Percentiles rank a stretch among this genome's conserved stretches.
phyloP scores from a whole-genome alignment of 1,140 invertebrate genomes.

The Drosophila hydei region DNA sequence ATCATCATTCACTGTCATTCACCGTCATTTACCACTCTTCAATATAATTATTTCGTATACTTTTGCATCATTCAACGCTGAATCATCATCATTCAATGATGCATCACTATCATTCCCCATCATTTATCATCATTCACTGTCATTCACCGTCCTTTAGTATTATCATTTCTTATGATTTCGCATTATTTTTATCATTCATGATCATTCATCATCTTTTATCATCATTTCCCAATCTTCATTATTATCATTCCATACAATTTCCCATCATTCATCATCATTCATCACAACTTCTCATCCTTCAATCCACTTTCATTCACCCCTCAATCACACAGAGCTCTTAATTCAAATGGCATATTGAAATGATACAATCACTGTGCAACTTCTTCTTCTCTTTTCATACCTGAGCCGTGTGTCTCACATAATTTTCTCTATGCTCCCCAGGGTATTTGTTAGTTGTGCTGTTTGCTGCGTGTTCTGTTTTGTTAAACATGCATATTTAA shows the following conservation, averaged over 20 bases:
- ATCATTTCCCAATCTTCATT: neutral
- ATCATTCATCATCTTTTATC: neutral
- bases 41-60: no score
- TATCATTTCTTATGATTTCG: neutral
- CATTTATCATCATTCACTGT: neutral
- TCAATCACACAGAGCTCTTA: no score
- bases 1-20: neutral
- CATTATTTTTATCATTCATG: neutral
- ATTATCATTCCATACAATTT: no score
- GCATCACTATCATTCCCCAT: neutral
- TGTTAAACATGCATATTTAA: slow-evolving; percentile 40
- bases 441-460: slow-evolving; percentile 2
- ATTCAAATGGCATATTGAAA: neutral
- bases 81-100: neutral
- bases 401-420: no score
- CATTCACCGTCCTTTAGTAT: neutral
- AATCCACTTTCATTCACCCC: neutral
- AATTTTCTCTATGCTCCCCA: neutral
- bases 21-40: neutral
- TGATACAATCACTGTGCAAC: no score
- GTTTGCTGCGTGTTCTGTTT: slow-evolving; percentile 20
- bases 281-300: neutral
- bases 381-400: no score
- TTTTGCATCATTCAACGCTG: neutral
- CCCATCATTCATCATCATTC: neutral